Base-by-base conservation (phyloP, 2,888 invertebrate species). In the Eumerus sabulonum region DNA sequence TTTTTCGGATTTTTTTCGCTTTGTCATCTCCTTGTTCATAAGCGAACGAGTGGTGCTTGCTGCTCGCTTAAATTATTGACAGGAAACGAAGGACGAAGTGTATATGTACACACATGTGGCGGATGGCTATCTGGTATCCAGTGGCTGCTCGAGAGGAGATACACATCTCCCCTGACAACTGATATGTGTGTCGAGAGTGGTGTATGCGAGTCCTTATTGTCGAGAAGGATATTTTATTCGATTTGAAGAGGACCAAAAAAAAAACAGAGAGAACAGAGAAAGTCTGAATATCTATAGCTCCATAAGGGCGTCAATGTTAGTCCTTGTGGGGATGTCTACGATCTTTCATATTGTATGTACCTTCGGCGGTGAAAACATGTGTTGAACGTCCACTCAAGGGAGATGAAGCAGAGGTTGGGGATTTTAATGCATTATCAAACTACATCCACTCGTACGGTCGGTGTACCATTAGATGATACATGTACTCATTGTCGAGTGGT, bases 311-410 rank as follows among this genome's bases (percentile, higher is more conserved):
- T 73, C 73, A 72, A 66, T 71, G 66, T 45, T 66, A 48, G 76
- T 57, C 76, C 54, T 66, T 54, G 19, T 71, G 64, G 71, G 36
- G 60, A 44, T 59, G 53, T 76, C 70, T 60, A 36, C 19, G 27
- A n/a, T n/a, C 45, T 68, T 51, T 76, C 68, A 70, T 76, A 53
- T 40, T 56, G 51, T 51, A 27, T 27, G 27, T 27, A 27, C 27
- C 27, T n/a, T 40, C 71, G n/a, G 19, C 42, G 48, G 27, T 44
- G 57, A 17, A 48, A 67, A 68, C 77, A 77, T 77, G 59, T 77
- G 77, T 77, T 77, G 77, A 73, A 72, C 73, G 53, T 77, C 68
- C 77, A 77, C 77, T 77, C 77, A 44, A 14, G 13, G 45, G 42
- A 17, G 73, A 59, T 47, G 68, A 47, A 57, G 60, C 59, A 66